These are phyloP conservation scores for Chrysomela aeneicollis DNA, from an alignment of 2,888 invertebrate species.

Conservation along the genomic window DNA sequence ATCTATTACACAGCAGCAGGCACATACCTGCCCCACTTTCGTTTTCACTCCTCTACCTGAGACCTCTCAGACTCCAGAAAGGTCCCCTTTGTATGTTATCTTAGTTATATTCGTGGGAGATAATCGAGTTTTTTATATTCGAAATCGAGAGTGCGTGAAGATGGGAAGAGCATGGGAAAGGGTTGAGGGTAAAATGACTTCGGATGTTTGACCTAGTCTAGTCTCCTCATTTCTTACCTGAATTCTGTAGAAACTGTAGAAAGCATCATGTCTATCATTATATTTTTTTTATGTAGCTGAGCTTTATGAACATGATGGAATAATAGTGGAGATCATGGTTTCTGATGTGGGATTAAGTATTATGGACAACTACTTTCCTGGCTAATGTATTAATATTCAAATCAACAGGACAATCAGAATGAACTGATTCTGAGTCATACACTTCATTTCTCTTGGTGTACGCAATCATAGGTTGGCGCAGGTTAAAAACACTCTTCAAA, in stretches of 20 bases:
- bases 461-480: no score
- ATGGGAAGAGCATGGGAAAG: conserved; percentile 18
- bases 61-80: conserved; percentile 11
- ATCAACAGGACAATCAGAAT: no score
- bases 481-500: no score
- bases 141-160: conserved; percentile 24
- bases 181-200: conserved; percentile 12
- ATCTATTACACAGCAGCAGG: background rate
- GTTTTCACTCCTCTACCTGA: conserved; percentile 24
- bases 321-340: no score
- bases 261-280: no score
- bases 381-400: no score
- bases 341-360: no score
- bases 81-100: conserved; percentile 23
- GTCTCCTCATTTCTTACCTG: conserved; percentile 4
- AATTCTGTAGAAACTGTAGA: background rate
- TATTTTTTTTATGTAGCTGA: no score
- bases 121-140: conserved; percentile 27
- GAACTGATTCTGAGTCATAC: no score
- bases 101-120: conserved; percentile 28
- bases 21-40: conserved; percentile 2
- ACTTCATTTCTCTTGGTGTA: no score
- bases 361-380: no score
- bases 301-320: no score
- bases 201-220: conserved; percentile 10